Conservation (phyloP, 2,797 vertebrate species). For the Hylomyscus alleni region DNA sequence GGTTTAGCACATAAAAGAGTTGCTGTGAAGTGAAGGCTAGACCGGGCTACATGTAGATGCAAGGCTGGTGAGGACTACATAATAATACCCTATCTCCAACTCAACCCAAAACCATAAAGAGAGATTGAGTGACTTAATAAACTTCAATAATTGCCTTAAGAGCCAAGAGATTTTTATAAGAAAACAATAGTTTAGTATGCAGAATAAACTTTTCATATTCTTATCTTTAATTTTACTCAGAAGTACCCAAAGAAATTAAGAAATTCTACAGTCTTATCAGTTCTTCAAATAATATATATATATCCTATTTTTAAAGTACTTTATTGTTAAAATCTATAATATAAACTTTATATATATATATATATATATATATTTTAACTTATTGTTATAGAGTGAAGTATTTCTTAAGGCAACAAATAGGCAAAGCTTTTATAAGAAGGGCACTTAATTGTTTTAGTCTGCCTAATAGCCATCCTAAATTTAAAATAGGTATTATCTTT, state of each 20-base stretch:
- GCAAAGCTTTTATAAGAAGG: background rate
- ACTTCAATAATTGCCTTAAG: conserved; percentile 14
- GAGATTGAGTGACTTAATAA: background rate
- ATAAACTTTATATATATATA: background rate
- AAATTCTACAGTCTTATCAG: background rate
- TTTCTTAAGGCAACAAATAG: conserved; percentile 14
- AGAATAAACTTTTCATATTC: background rate
- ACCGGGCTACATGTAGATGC: background rate
- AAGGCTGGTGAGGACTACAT: background rate
- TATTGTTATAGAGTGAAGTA: background rate
- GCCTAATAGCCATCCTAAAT: background rate
- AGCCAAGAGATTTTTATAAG: background rate
- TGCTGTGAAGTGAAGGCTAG: background rate
- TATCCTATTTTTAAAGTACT: background rate
- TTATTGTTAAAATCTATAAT: background rate
- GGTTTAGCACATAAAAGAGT: background rate
- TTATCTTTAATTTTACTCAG: conserved; percentile 16
- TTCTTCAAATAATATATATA: background rate
- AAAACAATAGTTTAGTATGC: background rate
- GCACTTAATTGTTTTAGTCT: background rate
- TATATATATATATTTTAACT: too few species aligned
- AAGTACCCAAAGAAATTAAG: background rate
- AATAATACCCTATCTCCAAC: background rate
- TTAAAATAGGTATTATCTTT: background rate
- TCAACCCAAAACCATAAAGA: background rate